Evolutionary conservation across 2,797 vertebrate genomes (phyloP), one percentile per base, ranked within the genome.

Genomic region (Sitta carolinensis): DNA sequence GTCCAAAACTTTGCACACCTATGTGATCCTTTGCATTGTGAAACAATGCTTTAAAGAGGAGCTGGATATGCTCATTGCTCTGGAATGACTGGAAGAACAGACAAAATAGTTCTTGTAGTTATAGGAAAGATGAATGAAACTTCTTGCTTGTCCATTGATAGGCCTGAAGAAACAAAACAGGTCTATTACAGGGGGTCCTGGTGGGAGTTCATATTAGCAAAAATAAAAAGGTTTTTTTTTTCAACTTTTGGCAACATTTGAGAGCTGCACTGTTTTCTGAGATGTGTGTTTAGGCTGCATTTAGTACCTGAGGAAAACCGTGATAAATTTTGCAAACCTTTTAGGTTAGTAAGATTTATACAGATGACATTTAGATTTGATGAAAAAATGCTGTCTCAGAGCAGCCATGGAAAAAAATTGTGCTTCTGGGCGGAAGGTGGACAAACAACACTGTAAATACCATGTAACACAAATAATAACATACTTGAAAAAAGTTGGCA

Each of bases 301-400:
- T 86, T 79, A 54, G 40, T 36, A 92, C 27, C 70, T 66, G 51
- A 88, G 70, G 67, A 54, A 82, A 95, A 91, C 51, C 0, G 0
- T 79, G 84, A 79, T 84, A 61, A 36, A 93, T 78, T 90, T 88
- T 86, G 59, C n/a, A 43, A 82, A 66, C 57, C 34, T 88, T 90
- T 93, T 83, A 89, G 55, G 30, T 90, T 90, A 78, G 54, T 75
- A 80, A 95, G 62, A 92, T 93, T 96, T 94, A 84, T 64, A 75
- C 36, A 92, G 77, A 89, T 89, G 90, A 87, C 88, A 93, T 92
- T 96, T 90, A 92, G 70, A 73, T 87, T 77, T 87, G 74, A 73
- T 92, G 51, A 92, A 95, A 95, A 92, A 90, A 45, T 48, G n/a
- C 54, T 54, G 30, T 27, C 80, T 89, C 1, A 3, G 63, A 84